Base-by-base conservation (phyloP, 2,888 invertebrate genomes). In the Brenthis hecate region DNA sequence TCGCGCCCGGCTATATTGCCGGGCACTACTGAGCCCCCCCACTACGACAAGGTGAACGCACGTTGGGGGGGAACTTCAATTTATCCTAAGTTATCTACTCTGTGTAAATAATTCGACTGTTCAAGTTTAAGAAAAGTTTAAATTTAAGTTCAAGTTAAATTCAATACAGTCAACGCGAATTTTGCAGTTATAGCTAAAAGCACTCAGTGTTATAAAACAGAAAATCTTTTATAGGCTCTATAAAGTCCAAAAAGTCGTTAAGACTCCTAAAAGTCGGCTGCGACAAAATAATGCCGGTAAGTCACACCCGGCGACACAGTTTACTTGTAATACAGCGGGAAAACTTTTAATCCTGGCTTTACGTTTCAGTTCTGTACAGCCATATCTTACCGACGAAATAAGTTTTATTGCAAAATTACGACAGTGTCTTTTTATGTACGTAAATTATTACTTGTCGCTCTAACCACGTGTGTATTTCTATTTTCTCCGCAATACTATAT, bases 221-320 rank as follows among this genome's bases (percentile, higher is more conserved):
- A 56, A 64, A 55, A 55, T 62, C 63, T 48, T 55, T 64, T 64
- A 55, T 64, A 56, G 47, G 63, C 54, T 28, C 47, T 16, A 32
- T n/a, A 63, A 63, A 55, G 54, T 63, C 63, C 57, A 64, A 68
- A 66, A 68, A 57, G 63, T 63, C 53, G 62, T 64, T 51, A 54
- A 64, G 47, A 48, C 63, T 68, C 54, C 57, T 64, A 68, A 68
- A 68, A 68, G 54, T 64, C 53, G 63, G 19, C 57, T 68, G 68
- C 53, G 68, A 63, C 63, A 62, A 56, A 53, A 53, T 68, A 63
- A 63, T 68, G 28, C 56, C 62, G 13, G 56, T 53, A 54, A 63
- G 62, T 66, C 66, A 66, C 58, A 66, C 53, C 58, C 66, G 66
- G 66, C 66, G 58, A 32, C 48, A 54, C 43, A 65, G 19, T 65